Base-by-base conservation (phyloP, 2,888 invertebrate species). In the Ethmia dodecea region DNA sequence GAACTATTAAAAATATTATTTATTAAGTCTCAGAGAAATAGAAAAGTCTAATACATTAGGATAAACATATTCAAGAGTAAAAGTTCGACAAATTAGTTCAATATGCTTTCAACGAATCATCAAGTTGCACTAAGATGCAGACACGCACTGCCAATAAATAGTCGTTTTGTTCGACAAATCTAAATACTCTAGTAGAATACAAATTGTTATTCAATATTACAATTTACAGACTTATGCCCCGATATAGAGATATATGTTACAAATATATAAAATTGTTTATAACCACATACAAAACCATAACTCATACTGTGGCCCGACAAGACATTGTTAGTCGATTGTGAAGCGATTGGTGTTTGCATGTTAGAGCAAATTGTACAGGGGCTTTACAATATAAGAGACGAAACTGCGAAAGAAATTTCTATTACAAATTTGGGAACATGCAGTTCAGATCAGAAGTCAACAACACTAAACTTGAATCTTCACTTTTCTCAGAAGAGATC, bases 271-370 rank as follows among this genome's bases (percentile, higher is more conserved):
- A 70, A 67, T 49, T 54, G 52, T 69, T 72, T 71, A 78, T 71
- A 71, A 83, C 86, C 83, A 80, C 83, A 84, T 83, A 83, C 84
- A 75, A 74, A 66, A 86, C 86, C 83, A 75, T 71, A 66, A 70
- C 74, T 76, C 77, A 74, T 76, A 75, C 70, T 74, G 73, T 78
- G 76, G 74, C 77, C 84, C 81, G 62, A 61, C 75, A 25, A 25
- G 76, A 80, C 77, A 73, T 60, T 83, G 87, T 87, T 87, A 87
- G 87, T 87, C 74, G 76, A 71, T 67, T 75, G 86, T 79, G 77
- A 86, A 87, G 87, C 87, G 86, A 86, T 86, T 63, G 78, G 87
- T 87, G 87, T 87, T 87, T 87, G 87, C 87, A 87, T 87, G 87
- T 87, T 87, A 87, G 87, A 75, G 84, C 87, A 86, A 83, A 79